A percentile compares a stretch with the other conserved stretches of the same genome.
These are phyloP conservation scores for Ceratina calcarata DNA, from an alignment of 1,140 invertebrate genomes.

Conservation along the genomic window DNA sequence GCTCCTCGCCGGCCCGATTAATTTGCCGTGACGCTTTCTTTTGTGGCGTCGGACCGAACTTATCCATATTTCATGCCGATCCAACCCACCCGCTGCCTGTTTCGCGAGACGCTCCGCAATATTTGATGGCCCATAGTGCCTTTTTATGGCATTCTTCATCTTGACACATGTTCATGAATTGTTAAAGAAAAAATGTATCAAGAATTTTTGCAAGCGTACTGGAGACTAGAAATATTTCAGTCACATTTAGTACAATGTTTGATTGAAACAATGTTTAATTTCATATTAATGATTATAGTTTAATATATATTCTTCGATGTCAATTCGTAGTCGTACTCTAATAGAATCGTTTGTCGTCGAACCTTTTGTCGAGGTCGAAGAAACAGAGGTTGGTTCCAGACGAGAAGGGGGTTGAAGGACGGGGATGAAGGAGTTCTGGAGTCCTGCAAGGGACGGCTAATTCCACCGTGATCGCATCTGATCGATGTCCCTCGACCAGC, in stretches of 20 bases:
- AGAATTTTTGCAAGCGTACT: too few relatives aligned
- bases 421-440: conserved; percentile 64
- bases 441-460: conserved; percentile 79
- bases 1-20: conserved; percentile 74
- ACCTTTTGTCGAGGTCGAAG: conserved; percentile 28
- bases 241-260: neutral
- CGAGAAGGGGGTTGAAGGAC: conserved; percentile 20
- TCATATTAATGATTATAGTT: neutral
- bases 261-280: neutral
- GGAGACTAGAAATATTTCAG: too few relatives aligned
- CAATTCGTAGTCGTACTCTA: neutral
- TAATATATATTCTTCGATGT: neutral
- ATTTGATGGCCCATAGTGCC: neutral
- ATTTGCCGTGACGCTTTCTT: conserved; percentile 76
- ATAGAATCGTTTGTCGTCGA: conserved; percentile 33
- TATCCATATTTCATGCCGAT: conserved; percentile 72
- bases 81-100: neutral
- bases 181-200: too few relatives aligned
- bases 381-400: conserved; percentile 47
- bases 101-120: conserved; percentile 1
- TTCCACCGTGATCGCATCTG: conserved; percentile 77
- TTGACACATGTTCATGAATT: neutral
- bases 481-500: conserved; percentile 76
- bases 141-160: conserved; percentile 13
- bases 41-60: conserved; percentile 70